phyloP scores from a whole-genome alignment of 2,797 vertebrate species.

The Helarctos malayanus region DNA sequence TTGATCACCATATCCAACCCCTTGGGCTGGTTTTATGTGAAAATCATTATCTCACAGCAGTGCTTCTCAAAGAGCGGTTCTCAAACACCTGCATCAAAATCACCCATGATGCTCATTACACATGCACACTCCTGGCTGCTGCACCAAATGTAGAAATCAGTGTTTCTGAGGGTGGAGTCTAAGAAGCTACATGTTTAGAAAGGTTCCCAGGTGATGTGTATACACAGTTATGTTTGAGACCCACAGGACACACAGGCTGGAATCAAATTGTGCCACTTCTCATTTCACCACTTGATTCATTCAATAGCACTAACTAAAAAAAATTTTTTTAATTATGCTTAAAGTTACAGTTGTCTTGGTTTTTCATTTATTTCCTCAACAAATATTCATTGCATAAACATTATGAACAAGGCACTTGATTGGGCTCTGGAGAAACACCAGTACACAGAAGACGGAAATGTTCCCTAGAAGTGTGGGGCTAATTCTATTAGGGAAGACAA shows the following conservation, averaged over 20 bases:
- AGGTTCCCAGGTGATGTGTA: too few relatives aligned
- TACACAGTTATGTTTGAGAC: background rate
- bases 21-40: background rate
- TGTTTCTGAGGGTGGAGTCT: background rate
- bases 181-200: background rate
- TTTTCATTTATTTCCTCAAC: constrained; percentile 1
- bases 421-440: background rate
- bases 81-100: background rate
- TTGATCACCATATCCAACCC: background rate
- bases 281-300: background rate
- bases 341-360: background rate
- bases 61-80: background rate
- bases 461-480: background rate
- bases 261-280: background rate
- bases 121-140: background rate
- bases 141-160: background rate
- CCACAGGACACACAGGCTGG: background rate
- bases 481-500: background rate
- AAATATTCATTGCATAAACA: background rate
- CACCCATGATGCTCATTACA: background rate
- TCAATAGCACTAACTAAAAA: background rate
- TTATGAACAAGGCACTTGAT: background rate
- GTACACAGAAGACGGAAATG: background rate
- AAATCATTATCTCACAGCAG: background rate
- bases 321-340: background rate